Evolutionary conservation across 2,888 invertebrate genomes (phyloP), one percentile per base, ranked within the genome.

Genomic region (Eucera pruinosa): DNA sequence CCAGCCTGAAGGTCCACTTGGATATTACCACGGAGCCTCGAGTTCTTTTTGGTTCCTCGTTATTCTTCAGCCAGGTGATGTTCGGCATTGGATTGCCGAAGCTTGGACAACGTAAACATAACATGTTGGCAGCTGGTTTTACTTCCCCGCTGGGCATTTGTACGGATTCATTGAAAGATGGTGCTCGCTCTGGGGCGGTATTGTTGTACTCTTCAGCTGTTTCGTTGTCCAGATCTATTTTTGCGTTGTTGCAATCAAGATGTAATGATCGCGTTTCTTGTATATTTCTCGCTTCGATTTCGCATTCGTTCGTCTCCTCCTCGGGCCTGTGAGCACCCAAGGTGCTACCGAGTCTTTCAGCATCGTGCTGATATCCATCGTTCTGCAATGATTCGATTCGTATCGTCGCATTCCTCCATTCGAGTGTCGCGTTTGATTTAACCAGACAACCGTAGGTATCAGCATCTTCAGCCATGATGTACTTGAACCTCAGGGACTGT

Each of bases 21-120:
- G 94, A 94, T 84, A 93, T 94, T n/a, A 94, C 94, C 1, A 95
- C 94, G 41, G 94, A 94, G 23, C 96, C 96, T 82, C 95, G 94
- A 30, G 94, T 94, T 54, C 94, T 93, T 61, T 95, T 95, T 0
- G 95, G 95, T 15, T 93, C 93, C 72, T 94, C 93, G 66, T 95
- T 95, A 91, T 97, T 95, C 91, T 96, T 96, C 70, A 94, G 95
- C 98, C 98, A 98, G 1, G 96, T 96, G 78, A 98, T 96, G 88
- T 96, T 97, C 2, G 97, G 97, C 64, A 94, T 93, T 0, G 97
- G 97, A 86, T 95, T 95, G n/a, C 97, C 97, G 90, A 92, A 89
- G 86, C 90, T 89, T 6, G 89, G 89, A 74, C 98, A 98, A 88
- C 94, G 94, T 0, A 98, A 93, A 82, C 94, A 94, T 2, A 96